Base-by-base conservation (phyloP, 2,113 vertebrate genomes). In the Solea solea region DNA sequence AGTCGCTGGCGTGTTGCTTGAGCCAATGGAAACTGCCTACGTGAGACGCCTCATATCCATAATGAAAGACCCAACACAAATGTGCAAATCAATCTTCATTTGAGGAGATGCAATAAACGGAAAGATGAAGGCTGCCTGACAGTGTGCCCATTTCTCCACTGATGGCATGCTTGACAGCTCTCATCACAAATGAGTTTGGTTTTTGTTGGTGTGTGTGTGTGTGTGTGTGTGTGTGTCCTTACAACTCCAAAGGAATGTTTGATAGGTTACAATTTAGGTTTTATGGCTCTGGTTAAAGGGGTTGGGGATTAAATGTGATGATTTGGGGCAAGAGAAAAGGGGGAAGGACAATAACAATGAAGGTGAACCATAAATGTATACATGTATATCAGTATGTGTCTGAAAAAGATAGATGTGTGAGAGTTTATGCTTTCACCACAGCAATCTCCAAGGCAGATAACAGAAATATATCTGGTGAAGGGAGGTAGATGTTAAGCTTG, bases 71-170 rank as follows among this genome's bases (percentile, higher is more conserved):
- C 45, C 64, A 50, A 52, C 66, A 59, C 34, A 64, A 56, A 72
- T 14, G 42, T 65, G 53, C 9, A 79, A 67, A 86, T 82, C 65
- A 72, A 70, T 65, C 58, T 52, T 74, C 42, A 76, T 82, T 62
- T 64, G 54, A 40, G 25, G 39, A 55, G 56, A 61, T 13, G 60
- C 51, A 21, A n/a, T 2, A 44, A n/a, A 68, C 50, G 55, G 55
- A 65, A 41, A 46, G 50, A 70, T 69, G 48, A 74, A 12, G 49
- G 60, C 64, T 48, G 11, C 34, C 49, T 60, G 46, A 76, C 74
- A 73, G 21, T 28, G 42, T 55, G 60, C 16, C 74, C 55, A 66
- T 61, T 69, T 62, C 21, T 57, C 64, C 58, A 3, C 48, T 10
- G n/a, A 52, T 64, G 49, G 41, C 52, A 60, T 14, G 45, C 46